These are phyloP conservation scores for Brenthis daphne DNA, from an alignment of 2,888 invertebrate species.

Conservation along the genomic window DNA sequence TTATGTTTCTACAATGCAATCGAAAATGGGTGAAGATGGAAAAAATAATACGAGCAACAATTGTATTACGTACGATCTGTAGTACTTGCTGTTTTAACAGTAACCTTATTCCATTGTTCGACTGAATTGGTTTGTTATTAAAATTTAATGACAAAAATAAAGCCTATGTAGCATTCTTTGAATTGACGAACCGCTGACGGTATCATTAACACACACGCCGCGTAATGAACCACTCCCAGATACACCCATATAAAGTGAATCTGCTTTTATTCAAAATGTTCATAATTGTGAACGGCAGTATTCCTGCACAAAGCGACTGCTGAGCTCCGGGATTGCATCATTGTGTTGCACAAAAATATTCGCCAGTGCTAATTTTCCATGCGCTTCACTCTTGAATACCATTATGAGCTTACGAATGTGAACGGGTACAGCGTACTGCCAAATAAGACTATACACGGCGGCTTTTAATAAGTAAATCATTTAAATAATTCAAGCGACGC, in stretches of 20 bases:
- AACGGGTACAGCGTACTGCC: conserved; percentile 47
- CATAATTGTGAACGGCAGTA: conserved; percentile 64
- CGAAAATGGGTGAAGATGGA: no score
- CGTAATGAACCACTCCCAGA: conserved; percentile 62
- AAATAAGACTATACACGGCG: conserved; percentile 39
- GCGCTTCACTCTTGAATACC: conserved; percentile 59
- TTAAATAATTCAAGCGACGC: conserved; percentile 1
- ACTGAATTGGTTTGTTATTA: conserved; percentile 28
- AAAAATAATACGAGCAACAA: neutral
- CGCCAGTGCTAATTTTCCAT: conserved; percentile 72
- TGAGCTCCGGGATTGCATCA: conserved; percentile 69
- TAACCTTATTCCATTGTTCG: conserved; percentile 35
- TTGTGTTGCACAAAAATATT: conserved; percentile 72
- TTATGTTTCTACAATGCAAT: no score
- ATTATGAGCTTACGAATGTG: conserved; percentile 59
- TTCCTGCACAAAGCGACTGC: conserved; percentile 65
- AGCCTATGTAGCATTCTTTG: conserved; percentile 23
- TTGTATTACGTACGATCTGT: neutral
- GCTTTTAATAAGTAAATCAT: conserved; percentile 24
- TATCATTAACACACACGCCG: conserved; percentile 43
- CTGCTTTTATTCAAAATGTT: conserved; percentile 69
- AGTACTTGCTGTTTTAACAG: conserved; percentile 1
- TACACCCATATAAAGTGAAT: conserved; percentile 54
- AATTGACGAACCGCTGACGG: conserved; percentile 33
- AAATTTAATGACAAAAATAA: conserved; percentile 34